Evolutionary conservation across 2,888 invertebrate species (phyloP).

Genomic region (Drosophila yooni): DNA sequence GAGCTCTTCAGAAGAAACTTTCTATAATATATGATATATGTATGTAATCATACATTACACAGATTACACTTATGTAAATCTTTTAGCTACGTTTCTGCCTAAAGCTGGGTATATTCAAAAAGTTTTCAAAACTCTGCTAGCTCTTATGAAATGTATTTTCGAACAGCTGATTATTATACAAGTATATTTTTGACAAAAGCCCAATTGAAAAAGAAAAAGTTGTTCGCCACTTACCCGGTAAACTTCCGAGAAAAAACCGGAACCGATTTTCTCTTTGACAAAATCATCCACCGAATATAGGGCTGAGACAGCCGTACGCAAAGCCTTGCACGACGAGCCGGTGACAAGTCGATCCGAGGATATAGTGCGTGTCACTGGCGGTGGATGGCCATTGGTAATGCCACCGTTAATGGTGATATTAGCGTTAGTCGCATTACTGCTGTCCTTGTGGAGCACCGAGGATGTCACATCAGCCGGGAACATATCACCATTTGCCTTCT

Average conservation of each 20-base stretch:
- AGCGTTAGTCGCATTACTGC: slow-evolving; percentile 4
- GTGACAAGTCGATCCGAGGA: slow-evolving; percentile 87
- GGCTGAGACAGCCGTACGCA: slow-evolving; percentile 95
- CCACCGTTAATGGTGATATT: not conserved
- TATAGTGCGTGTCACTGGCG: slow-evolving; percentile 82
- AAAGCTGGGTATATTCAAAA: not conserved
- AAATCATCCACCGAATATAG: slow-evolving; percentile 97
- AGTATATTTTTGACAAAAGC: not conserved
- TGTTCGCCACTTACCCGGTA: slow-evolving; percentile 92
- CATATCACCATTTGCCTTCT: slow-evolving; percentile 21
- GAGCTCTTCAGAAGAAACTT: not conserved
- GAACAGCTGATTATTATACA: not conserved
- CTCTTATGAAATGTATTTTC: not conserved
- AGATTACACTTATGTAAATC: not conserved
- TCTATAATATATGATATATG: not conserved
- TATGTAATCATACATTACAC: not conserved
- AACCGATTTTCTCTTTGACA: slow-evolving; percentile 95
- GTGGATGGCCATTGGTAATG: slow-evolving; percentile 38
- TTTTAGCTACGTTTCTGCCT: not conserved
- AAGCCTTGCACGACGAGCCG: slow-evolving; percentile 94
- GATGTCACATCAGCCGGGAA: slow-evolving; percentile 19
- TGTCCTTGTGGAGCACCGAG: slow-evolving; percentile 20
- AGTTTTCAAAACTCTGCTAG: not conserved
- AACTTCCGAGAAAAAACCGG: slow-evolving; percentile 98
- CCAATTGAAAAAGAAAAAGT: not conserved